Evolutionary conservation across 2,888 invertebrate species (phyloP), one percentile per base, ranked within the genome.

Genomic region (Sepiola atlantica): DNA sequence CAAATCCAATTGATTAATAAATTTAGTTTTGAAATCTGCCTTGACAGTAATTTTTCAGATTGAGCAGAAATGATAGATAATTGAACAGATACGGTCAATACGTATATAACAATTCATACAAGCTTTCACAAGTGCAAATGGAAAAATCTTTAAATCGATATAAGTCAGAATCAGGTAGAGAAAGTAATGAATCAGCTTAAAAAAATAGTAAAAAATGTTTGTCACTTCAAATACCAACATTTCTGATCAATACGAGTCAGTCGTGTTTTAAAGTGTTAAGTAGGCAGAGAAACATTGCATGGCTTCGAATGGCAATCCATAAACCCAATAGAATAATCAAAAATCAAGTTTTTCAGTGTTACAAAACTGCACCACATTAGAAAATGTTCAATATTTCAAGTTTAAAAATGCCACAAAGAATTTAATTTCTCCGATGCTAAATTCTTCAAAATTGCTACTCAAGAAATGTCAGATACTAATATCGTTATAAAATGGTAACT

Each of bases 241-340:
- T 77, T 16, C n/a, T 16, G 77, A 77, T 77, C n/a, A 14, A 77
- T 77, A 77, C n/a, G n/a, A 77, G n/a, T 16, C 77, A 77, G 77
- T 77, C 77, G n/a, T n/a, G n/a, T n/a, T 77, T 77, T 12, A 77
- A 77, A 77, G 77, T 77, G 77, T 77, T 77, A 77, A n/a, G 77
- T 77, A 77, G n/a, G 77, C 77, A n/a, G 77, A 77, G n/a, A 77
- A 77, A n/a, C n/a, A n/a, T 77, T 61, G 4, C 77, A 32, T 77
- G 77, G 77, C n/a, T n/a, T 77, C 77, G n/a, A 77, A 77, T 77
- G n/a, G n/a, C 77, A 77, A 77, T 77, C 77, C n/a, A 77, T 32
- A 77, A 77, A 77, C 14, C n/a, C 77, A 77, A 32, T 77, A n/a
- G n/a, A 77, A 77, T 77, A 77, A 77, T 32, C n/a, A 10, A 32